Conservation (phyloP, 2,888 invertebrate species). For the Synanthedon vespiformis region DNA sequence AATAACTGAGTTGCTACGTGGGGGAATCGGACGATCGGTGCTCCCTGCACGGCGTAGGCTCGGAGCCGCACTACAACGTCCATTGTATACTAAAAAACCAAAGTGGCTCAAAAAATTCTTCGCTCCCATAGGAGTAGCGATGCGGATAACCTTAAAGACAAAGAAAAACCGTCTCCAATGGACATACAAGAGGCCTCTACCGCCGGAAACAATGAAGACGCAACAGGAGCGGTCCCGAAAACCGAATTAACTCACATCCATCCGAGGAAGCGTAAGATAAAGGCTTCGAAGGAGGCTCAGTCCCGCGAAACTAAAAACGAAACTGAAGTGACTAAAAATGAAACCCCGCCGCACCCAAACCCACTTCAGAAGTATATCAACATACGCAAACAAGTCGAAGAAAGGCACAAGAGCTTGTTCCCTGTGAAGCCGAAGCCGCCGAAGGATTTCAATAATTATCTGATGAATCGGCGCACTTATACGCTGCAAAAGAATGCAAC, state of each 20-base stretch:
- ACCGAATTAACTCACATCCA: constrained; percentile 65
- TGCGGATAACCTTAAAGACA: constrained; percentile 31
- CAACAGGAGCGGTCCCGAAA: constrained; percentile 2
- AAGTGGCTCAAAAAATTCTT: constrained; percentile 15
- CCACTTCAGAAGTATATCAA: constrained; percentile 87
- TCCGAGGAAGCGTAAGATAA: constrained; percentile 84
- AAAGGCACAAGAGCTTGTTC: constrained; percentile 77
- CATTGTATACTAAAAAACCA: constrained; percentile 1
- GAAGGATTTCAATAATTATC: constrained; percentile 87
- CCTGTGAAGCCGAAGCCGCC: constrained; percentile 91
- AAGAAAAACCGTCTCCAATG: constrained; percentile 2
- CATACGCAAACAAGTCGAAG: constrained; percentile 84
- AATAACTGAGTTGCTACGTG: constrained; percentile 56
- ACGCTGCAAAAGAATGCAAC: constrained; percentile 80
- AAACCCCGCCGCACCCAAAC: constrained; percentile 78
- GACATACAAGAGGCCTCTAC: constrained; percentile 1
- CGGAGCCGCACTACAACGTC: constrained; percentile 9
- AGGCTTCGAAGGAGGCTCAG: constrained; percentile 71
- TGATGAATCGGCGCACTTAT: constrained; percentile 88
- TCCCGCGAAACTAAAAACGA: constrained; percentile 1
- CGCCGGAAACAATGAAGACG: constrained; percentile 1
- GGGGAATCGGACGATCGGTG: constrained; percentile 43
- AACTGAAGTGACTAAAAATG: constrained; percentile 3
- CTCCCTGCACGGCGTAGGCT: constrained; percentile 15
- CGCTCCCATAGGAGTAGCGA: constrained; percentile 54